Conservation (phyloP, 2,113 vertebrate species). For the Melanostigma gelatinosum region DNA sequence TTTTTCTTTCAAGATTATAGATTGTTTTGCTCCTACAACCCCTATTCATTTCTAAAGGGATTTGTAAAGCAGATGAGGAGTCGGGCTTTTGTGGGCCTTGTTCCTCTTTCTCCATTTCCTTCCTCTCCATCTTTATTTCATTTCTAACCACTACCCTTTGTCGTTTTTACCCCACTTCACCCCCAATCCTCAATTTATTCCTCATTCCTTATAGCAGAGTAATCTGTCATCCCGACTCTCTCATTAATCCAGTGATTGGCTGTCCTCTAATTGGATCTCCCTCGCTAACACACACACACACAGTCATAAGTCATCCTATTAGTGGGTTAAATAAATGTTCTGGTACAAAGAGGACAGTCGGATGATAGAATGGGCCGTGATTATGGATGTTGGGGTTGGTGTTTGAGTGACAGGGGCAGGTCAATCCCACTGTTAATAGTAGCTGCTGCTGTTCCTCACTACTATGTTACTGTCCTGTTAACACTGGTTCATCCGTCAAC, state of each 20-base stretch:
- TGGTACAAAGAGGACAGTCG: conserved; percentile 66
- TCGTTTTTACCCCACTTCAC: conserved; percentile 23
- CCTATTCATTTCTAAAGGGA: conserved; percentile 51
- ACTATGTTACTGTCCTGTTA: conserved; percentile 33
- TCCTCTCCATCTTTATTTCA: conserved; percentile 30
- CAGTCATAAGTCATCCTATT: conserved; percentile 74
- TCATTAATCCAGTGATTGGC: conserved; percentile 84
- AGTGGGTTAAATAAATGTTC: conserved; percentile 81
- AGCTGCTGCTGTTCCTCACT: conserved; percentile 18
- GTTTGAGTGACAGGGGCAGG: conserved; percentile 64
- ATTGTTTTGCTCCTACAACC: conserved; percentile 33
- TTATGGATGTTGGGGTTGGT: conserved; percentile 76
- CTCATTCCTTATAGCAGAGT: conserved; percentile 19
- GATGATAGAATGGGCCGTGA: conserved; percentile 70
- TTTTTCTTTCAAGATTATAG: conserved; percentile 55
- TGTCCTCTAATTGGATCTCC: conserved; percentile 78
- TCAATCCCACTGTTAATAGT: conserved; percentile 47
- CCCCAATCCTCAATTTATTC: background rate
- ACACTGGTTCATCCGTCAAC: conserved; percentile 49
- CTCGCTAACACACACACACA: background rate
- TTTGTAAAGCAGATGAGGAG: conserved; percentile 63
- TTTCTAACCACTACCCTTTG: conserved; percentile 36
- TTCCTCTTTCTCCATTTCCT: conserved; percentile 26
- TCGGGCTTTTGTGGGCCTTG: conserved; percentile 47
- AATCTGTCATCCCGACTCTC: conserved; percentile 69